Evolutionary conservation across 1,140 invertebrate species (phyloP).

Genomic region (Aricia agestis): DNA sequence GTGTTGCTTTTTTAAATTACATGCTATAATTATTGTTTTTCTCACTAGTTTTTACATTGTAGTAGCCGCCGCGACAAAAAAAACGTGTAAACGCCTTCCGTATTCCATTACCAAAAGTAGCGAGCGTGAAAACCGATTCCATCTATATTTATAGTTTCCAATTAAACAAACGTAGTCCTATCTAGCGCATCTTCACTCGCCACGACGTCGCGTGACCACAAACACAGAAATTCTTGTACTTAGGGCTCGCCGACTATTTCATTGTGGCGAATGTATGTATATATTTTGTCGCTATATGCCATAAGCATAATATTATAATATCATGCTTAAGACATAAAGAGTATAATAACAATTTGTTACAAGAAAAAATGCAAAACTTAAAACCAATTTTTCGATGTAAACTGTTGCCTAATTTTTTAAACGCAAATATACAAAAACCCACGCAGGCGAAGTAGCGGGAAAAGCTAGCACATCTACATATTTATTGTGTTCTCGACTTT

Average conservation of each 20-base stretch:
- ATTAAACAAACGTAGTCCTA: constrained; percentile 50
- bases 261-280: constrained; percentile 31
- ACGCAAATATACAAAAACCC: not conserved
- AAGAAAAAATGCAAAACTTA: no score
- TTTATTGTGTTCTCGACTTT: constrained; percentile 17
- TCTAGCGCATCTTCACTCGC: constrained; percentile 47
- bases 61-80: not conserved
- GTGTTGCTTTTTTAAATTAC: not conserved
- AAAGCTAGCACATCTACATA: constrained; percentile 6
- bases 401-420: no score
- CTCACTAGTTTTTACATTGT: not conserved
- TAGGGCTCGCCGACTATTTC: constrained; percentile 47
- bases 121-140: constrained; percentile 30
- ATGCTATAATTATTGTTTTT: not conserved
- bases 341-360: no score
- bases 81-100: not conserved
- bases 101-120: constrained; percentile 22
- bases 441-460: not conserved
- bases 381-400: no score
- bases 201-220: constrained; percentile 51
- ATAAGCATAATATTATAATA: no score
- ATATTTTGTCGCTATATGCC: no score
- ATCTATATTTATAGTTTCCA: constrained; percentile 47
- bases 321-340: no score
- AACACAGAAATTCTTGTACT: constrained; percentile 55